Conservation (phyloP, 2,113 vertebrate genomes). For the Atractosteus spatula region DNA sequence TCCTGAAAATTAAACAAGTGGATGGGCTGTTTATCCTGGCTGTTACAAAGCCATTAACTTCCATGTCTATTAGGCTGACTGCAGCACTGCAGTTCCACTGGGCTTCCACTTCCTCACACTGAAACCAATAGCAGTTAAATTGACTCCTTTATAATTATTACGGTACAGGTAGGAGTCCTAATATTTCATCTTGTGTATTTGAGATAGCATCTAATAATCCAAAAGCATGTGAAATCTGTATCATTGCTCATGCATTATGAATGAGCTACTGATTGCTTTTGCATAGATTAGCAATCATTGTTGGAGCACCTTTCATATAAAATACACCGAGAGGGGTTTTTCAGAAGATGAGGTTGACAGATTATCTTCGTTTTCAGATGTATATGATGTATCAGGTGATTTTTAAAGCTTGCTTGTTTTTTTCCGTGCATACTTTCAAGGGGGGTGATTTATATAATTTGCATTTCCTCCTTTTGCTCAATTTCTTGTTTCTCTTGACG, state of each 20-base stretch:
- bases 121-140: too few relatives aligned
- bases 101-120: too few relatives aligned
- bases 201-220: slow-evolving; percentile 74
- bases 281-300: slow-evolving; percentile 81
- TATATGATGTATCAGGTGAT: slow-evolving; percentile 52
- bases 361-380: slow-evolving; percentile 55
- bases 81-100: too few relatives aligned
- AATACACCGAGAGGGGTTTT: slow-evolving; percentile 51
- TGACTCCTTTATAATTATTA: slow-evolving; percentile 58
- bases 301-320: slow-evolving; percentile 64
- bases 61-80: too few relatives aligned
- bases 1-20: too few relatives aligned
- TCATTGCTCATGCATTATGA: slow-evolving; percentile 77
- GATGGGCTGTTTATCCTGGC: too few relatives aligned
- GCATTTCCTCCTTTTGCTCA: slow-evolving; percentile 48
- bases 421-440: slow-evolving; percentile 57
- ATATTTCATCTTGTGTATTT: slow-evolving; percentile 69
- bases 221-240: slow-evolving; percentile 70
- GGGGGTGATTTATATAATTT: slow-evolving; percentile 54
- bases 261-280: slow-evolving; percentile 75
- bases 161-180: slow-evolving; percentile 68
- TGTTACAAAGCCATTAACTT: too few relatives aligned
- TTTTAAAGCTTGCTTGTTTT: slow-evolving; percentile 40
- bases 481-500: slow-evolving; percentile 60
- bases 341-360: slow-evolving; percentile 38